phyloP scores from a whole-genome alignment of 2,113 vertebrate genomes.

The Ifrita kowaldi region DNA sequence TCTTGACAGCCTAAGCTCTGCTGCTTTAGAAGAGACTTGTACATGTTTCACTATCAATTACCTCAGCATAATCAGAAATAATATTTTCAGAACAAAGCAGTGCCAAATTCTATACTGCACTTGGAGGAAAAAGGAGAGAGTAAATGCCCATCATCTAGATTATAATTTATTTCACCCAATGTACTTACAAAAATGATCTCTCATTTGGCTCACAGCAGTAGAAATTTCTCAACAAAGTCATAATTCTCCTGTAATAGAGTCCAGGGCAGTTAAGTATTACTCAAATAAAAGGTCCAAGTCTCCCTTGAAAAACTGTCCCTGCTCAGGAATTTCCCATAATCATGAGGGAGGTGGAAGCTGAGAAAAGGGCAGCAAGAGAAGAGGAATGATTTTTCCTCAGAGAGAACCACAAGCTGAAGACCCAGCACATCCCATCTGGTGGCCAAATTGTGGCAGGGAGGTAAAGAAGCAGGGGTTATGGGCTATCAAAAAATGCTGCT shows the following conservation, averaged over 20 bases:
- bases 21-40: neutral
- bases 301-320: neutral
- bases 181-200: conserved; percentile 74
- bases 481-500: neutral
- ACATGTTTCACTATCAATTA: conserved; percentile 35
- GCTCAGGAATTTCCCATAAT: neutral
- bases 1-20: neutral
- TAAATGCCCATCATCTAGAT: conserved; percentile 53
- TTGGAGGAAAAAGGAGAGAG: conserved; percentile 50
- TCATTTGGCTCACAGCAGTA: conserved; percentile 55
- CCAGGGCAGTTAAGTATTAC: conserved; percentile 13
- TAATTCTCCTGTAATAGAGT: conserved; percentile 5
- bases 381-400: neutral
- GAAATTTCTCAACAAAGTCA: conserved; percentile 58
- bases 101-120: conserved; percentile 61
- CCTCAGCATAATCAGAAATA: conserved; percentile 54
- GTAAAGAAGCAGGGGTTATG: neutral
- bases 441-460: neutral
- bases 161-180: conserved; percentile 67
- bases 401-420: neutral
- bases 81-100: conserved; percentile 53
- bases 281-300: neutral
- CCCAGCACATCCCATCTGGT: neutral
- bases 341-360: neutral
- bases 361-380: neutral